Base-by-base conservation (phyloP, 2,888 invertebrate genomes). In the Helobdella robusta region DNA sequence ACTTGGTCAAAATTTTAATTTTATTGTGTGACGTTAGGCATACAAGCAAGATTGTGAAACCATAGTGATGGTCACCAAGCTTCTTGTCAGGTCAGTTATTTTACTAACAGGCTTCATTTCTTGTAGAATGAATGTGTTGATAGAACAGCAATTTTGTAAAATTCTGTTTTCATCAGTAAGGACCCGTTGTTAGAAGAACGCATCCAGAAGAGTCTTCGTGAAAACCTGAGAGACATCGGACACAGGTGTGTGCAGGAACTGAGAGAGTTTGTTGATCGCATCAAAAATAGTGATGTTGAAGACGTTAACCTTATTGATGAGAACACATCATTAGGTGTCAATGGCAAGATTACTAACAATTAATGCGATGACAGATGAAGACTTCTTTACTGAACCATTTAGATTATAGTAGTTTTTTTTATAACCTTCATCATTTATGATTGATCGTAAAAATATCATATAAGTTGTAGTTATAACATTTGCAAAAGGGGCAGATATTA, bases 11-110 rank as follows among this genome's bases (percentile, higher is more conserved):
- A n/a, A n/a, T n/a, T n/a, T n/a, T n/a, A n/a, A n/a, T n/a, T n/a
- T n/a, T 6, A 20, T 44, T 35, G 46, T 59, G 20, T 64, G 11
- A 46, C 52, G 67, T 32, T 63, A 72, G 73, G 69, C 71, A 40
- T 73, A 74, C 66, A 66, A 69, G 52, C 73, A 74, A 59, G 73
- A 73, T 59, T 73, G 73, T 67, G 73, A 74, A 61, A 74, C 73
- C 11, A 73, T 73, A 67, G 72, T 72, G 30, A 68, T 72, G 6
- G 73, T 73, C 8, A 71, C 74, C 18, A 73, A 73, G 66, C 71
- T 73, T 70, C 71, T 73, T n/a, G 68, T 73, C 40, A 73, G 73
- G 73, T 73, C 46, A 40, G 44, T 40, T n/a, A 40, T 11, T 40
- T 40, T 11, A 40, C n/a, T 15, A 40, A 40, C n/a, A n/a, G 48